Evolutionary conservation across 2,113 vertebrate species (phyloP).

Genomic region (Mionectes macconnelli): DNA sequence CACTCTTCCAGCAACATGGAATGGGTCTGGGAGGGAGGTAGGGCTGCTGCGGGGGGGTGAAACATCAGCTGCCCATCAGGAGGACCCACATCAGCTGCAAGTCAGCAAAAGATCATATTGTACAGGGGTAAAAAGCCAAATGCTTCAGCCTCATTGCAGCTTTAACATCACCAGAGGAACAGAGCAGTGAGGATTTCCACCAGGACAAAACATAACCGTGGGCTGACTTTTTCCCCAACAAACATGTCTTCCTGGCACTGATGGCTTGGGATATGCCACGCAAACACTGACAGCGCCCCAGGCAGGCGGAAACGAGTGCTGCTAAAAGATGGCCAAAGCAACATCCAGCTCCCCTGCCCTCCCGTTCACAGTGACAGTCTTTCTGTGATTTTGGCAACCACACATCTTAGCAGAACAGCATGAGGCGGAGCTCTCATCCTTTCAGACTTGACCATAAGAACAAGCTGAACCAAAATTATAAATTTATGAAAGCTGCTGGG

Average conservation of each 20-base stretch:
- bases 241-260: background rate
- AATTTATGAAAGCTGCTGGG: background rate
- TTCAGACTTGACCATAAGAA: background rate
- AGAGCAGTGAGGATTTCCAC: background rate
- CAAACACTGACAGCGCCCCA: background rate
- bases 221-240: background rate
- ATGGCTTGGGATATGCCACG: accelerated
- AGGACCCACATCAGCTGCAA: background rate
- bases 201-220: background rate
- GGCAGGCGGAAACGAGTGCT: background rate
- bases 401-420: background rate
- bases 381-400: background rate
- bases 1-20: background rate
- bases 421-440: background rate
- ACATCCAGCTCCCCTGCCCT: background rate
- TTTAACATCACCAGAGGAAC: background rate
- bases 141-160: background rate
- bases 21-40: background rate
- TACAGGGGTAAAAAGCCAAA: background rate
- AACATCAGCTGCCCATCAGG: background rate
- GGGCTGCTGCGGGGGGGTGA: background rate
- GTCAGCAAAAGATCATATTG: background rate
- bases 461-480: background rate
- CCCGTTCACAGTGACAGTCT: background rate
- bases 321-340: background rate